Evolutionary conservation across 1,140 invertebrate species (phyloP).

Genomic region (Conus betulinus): DNA sequence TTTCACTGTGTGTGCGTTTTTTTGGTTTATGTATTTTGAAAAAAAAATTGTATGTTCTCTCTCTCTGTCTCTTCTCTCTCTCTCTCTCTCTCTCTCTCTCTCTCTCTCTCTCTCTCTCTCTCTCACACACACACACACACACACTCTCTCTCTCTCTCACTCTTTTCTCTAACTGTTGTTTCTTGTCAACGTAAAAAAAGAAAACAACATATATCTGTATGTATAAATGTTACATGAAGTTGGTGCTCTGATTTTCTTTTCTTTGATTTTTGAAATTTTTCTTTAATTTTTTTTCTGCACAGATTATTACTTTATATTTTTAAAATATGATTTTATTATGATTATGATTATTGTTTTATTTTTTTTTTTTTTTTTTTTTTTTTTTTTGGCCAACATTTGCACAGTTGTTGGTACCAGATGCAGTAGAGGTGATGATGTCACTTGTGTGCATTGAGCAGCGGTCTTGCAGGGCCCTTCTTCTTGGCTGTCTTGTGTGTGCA

Average conservation of each 20-base stretch:
- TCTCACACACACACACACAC: no score
- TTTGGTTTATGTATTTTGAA: no score
- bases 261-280: slow-evolving; percentile 6
- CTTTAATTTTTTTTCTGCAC: background rate
- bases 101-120: no score
- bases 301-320: no score
- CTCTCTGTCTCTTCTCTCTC: no score
- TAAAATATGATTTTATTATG: background rate
- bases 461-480: slow-evolving; percentile 6
- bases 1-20: background rate
- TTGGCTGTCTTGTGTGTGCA: background rate
- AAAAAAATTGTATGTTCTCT: no score
- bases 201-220: background rate
- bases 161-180: no score
- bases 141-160: no score
- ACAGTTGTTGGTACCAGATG: slow-evolving; percentile 14
- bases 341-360: background rate
- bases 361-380: background rate
- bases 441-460: background rate
- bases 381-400: background rate
- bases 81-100: no score
- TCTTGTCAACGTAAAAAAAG: background rate
- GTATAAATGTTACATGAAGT: slow-evolving; percentile 26
- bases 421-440: slow-evolving; percentile 11
- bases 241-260: slow-evolving; percentile 35